phyloP scores from a whole-genome alignment of 2,113 vertebrate genomes.

The Diphyllodes magnificus region DNA sequence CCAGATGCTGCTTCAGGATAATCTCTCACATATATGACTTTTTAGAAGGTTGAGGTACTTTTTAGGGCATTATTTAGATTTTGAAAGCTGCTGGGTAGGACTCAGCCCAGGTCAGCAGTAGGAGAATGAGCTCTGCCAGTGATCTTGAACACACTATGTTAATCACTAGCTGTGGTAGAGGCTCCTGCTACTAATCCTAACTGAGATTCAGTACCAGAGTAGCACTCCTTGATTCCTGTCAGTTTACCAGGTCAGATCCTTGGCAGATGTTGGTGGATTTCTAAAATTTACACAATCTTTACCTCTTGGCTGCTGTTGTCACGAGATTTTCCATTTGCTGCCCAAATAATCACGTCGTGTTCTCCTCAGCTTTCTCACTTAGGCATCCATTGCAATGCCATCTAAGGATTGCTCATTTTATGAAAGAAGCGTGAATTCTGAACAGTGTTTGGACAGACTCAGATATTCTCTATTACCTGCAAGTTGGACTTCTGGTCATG shows the following conservation, averaged over 20 bases:
- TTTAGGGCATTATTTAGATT: not conserved
- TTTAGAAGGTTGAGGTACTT: not conserved
- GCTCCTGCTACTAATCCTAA: not conserved
- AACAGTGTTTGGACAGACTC: not conserved
- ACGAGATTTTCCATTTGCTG: not conserved
- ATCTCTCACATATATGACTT: not conserved
- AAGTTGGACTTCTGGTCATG: not conserved
- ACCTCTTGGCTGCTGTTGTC: not conserved
- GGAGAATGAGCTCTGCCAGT: not conserved
- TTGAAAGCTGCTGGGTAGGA: not conserved
- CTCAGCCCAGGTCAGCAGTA: not conserved
- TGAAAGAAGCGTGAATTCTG: not conserved
- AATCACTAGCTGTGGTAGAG: not conserved
- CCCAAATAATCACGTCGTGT: not conserved
- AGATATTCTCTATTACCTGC: not conserved
- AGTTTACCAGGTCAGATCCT: not conserved
- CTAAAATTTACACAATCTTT: not conserved
- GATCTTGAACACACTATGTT: not conserved
- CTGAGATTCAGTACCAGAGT: not conserved
- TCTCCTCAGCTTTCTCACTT: not conserved
- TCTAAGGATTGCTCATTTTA: not conserved
- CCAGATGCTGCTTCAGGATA: not conserved
- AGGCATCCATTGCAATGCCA: not conserved
- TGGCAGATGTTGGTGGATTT: not conserved
- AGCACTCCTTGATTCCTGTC: not conserved